Evolutionary conservation across 1,140 invertebrate genomes (phyloP).

Genomic region (Bombus turneri): DNA sequence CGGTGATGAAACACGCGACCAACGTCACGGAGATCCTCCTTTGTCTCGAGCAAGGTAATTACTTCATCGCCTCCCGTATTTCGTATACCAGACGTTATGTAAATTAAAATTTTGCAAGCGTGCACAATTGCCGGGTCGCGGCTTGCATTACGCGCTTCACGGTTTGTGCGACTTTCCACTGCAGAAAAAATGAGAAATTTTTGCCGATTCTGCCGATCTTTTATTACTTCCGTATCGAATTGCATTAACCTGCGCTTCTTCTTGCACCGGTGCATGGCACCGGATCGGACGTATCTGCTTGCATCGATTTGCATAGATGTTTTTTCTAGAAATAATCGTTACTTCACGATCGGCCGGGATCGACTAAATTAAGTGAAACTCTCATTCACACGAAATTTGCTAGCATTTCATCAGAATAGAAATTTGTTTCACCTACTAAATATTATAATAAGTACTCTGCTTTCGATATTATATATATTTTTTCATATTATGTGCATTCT

Average conservation of each 20-base stretch:
- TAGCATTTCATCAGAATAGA: too few relatives aligned
- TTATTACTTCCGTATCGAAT: conserved; percentile 17
- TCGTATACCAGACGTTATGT: conserved; percentile 30
- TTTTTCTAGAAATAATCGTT: background rate
- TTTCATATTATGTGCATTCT: too few relatives aligned
- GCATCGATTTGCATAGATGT: conserved; percentile 6
- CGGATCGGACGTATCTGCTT: background rate
- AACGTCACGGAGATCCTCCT: background rate
- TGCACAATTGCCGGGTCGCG: conserved; percentile 9
- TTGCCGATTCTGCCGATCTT: background rate
- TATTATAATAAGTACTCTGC: too few relatives aligned
- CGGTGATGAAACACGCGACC: background rate
- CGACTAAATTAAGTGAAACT: background rate
- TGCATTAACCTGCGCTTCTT: conserved; percentile 2
- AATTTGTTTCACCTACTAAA: too few relatives aligned
- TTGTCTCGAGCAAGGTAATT: conserved; percentile 6
- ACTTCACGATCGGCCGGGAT: too few relatives aligned
- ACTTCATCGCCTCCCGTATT: background rate
- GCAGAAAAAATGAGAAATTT: background rate
- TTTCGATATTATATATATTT: too few relatives aligned
- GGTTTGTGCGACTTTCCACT: background rate
- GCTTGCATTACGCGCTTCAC: conserved; percentile 1
- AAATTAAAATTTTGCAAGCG: conserved; percentile 44
- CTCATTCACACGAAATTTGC: background rate
- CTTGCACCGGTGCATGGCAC: background rate